Evolutionary conservation across 1,140 invertebrate genomes (phyloP), one percentile per base, ranked within the genome.

Genomic region (Diuraphis noxia): DNA sequence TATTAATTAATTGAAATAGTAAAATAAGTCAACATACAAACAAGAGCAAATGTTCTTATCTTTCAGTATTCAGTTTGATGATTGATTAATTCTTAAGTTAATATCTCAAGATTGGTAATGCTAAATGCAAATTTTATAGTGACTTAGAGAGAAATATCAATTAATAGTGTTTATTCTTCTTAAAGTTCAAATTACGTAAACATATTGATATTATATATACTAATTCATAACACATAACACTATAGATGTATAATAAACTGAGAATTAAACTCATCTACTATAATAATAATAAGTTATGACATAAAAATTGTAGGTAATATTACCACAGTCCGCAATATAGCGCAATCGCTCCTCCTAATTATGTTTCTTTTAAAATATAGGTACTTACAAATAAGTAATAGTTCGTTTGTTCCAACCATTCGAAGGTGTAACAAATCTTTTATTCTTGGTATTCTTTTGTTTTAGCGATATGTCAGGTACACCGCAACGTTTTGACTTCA

Each of bases 401-500:
- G 21, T 4, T 41, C 56, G 82, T 92, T 92, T 92, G 40, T 92
- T 92, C 91, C 91, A 92, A 34, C 91, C 91, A 46, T 41, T 43
- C 10, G 81, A 87, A 34, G 88, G 23, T 46, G n/a, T 52, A 21
- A 63, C 40, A 81, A 88, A 79, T 56, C 82, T 84, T 91, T 81
- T 52, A 23, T 30, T 91, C 49, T 41, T 56, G 25, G 23, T 88
- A 72, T 49, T 81, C 92, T 93, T 63, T 63, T 93, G 93, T 46
- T 93, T 92, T 87, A 93, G 92, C 1, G 93, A 56, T 34, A 96
- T 94, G 92, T 96, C 96, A 86, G 95, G 95, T 19, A 96, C 95
- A 40, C 96, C 96, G 93, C 96, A 97, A 77, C 96, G 93, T 52
- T 94, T 95, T 90, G 94, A 94, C 81, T 94, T 94, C 93, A 97